Conservation (phyloP, 2,113 vertebrate species). For the Scalopus aquaticus region DNA sequence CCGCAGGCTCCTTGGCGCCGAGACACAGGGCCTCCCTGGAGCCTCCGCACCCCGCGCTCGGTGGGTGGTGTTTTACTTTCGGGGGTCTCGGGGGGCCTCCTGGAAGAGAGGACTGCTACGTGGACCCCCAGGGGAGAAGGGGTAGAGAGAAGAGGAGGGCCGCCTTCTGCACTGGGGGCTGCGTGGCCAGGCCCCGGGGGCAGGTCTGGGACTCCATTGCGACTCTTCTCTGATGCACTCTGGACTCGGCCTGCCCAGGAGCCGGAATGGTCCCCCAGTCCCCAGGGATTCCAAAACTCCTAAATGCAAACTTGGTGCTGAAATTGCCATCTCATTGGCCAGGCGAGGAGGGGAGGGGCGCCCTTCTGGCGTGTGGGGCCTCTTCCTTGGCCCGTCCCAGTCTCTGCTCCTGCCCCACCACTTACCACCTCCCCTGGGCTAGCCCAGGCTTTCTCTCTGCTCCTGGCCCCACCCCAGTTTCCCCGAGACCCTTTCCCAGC, state of each 20-base stretch:
- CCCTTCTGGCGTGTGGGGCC: not conserved
- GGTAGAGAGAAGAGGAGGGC: not conserved
- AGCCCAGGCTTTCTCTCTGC: not conserved
- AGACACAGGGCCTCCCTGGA: too few species aligned
- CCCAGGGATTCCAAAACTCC: not conserved
- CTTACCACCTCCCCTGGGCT: too few species aligned
- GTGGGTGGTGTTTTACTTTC: too few species aligned
- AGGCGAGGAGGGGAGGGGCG: not conserved
- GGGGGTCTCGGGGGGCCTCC: not conserved
- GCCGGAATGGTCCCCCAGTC: not conserved
- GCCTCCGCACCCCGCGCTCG: not conserved
- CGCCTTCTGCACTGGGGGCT: not conserved
- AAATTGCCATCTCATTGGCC: not conserved
- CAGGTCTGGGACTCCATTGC: not conserved
- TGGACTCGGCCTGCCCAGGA: not conserved
- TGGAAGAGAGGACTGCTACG: not conserved
- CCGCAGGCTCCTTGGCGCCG: rapidly evolving
- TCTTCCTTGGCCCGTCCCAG: not conserved
- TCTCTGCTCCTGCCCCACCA: not conserved
- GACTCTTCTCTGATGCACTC: not conserved
- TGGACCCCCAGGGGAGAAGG: not conserved
- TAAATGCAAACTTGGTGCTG: not conserved
- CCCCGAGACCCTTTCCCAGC: not conserved
- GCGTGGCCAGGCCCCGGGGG: not conserved
- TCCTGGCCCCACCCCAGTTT: not conserved